Base-by-base conservation (phyloP, 1,140 invertebrate species). In the Chionoecetes opilio region DNA sequence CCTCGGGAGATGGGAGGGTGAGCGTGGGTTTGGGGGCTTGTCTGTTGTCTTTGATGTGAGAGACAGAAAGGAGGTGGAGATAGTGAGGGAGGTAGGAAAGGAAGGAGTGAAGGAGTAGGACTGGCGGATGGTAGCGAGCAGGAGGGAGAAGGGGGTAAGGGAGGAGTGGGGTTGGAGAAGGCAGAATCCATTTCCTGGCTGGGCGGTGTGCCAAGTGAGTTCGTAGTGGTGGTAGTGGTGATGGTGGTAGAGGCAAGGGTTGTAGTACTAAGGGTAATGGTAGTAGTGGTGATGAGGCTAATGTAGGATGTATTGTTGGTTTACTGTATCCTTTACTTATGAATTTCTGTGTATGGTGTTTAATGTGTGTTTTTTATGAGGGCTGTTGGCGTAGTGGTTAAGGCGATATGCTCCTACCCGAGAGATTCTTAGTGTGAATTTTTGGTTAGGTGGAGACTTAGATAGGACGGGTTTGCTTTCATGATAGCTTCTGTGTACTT, bases 1-100 rank as follows among this genome's bases (percentile, higher is more conserved):
- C 8, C 63, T 75, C 63, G 63, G 11, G 63, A 75, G 63, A 75
- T 75, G 63, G 63, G 63, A 8, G 63, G 63, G 63, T 75, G 63
- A 75, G 63, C 63, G 8, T 75, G 63, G 21, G 63, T 75, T 75
- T 75, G 63, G 63, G 63, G 63, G 21, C 63, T 75, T 75, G 63
- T 75, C 63, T 75, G 63, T 75, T 75, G 63, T 75, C 63, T 75
- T 75, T 75, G 63, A 75, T 75, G 63, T 75, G 63, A 75, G 63
- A 75, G 63, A 75, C 63, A 75, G 63, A 75, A 75, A 75, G 63
- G 63, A 75, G 63, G 21, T 17, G n/a, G 63, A 75, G 63, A 75
- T 75, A 75, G 63, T 21, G 63, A 75, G 53, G 21, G 63, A 75
- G 63, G 63, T 11, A 75, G 63, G 63, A 21, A 75, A 21, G 63